phyloP scores from a whole-genome alignment of 2,797 vertebrate genomes.

The Lepus townsendii region DNA sequence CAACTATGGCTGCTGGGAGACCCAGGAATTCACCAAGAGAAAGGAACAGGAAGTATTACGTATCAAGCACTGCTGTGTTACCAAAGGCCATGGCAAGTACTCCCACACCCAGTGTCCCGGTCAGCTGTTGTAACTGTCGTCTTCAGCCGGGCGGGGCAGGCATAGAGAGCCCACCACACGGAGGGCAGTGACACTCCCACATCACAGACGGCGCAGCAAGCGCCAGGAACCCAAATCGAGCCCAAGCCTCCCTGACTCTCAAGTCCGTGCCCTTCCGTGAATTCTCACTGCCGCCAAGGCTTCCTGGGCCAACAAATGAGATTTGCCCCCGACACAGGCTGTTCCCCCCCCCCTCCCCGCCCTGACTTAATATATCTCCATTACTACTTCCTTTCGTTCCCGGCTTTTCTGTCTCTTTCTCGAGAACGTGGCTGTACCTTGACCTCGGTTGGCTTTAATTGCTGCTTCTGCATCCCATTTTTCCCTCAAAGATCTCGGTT shows the following conservation, averaged over 20 bases:
- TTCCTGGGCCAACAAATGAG: slow-evolving; percentile 47
- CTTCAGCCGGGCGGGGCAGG: neutral
- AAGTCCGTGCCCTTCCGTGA: neutral
- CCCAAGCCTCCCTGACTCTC: neutral
- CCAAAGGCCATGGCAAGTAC: neutral
- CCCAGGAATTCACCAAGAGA: slow-evolving; percentile 19
- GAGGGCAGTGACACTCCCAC: neutral
- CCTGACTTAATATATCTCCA: slow-evolving; percentile 69
- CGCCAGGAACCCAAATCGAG: slow-evolving; percentile 30
- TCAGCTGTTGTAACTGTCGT: neutral
- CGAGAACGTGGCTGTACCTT: slow-evolving; percentile 72
- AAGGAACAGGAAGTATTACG: slow-evolving; percentile 13
- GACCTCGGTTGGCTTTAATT: slow-evolving; percentile 79
- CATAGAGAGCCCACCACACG: neutral
- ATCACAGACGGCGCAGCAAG: neutral
- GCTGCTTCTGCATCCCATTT: slow-evolving; percentile 80
- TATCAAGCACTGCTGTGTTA: neutral
- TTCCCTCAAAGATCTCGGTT: slow-evolving; percentile 67
- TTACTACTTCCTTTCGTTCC: slow-evolving; percentile 70
- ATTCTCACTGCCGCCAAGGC: slow-evolving; percentile 21
- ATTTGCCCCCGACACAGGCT: slow-evolving; percentile 21
- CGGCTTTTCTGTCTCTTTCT: slow-evolving; percentile 72
- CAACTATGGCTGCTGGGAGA: slow-evolving; percentile 23
- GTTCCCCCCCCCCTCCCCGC: neutral
- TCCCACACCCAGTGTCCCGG: neutral